Evolutionary conservation across 2,113 vertebrate species (phyloP).

Genomic region (Crotalus viridis): DNA sequence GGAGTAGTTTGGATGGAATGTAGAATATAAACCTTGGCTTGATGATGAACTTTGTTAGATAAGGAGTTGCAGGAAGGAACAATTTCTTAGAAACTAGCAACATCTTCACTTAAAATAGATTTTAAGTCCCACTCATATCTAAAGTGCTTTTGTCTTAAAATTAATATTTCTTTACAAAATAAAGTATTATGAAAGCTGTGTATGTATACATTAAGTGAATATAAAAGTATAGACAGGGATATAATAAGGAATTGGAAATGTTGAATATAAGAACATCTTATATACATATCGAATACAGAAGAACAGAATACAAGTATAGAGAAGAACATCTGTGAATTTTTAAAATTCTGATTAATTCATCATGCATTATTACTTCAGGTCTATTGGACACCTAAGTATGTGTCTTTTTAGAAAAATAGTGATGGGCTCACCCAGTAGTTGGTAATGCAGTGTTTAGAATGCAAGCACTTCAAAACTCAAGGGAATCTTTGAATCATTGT

Average conservation of each 20-base stretch:
- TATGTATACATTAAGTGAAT: neutral
- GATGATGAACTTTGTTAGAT: neutral
- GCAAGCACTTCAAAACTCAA: neutral
- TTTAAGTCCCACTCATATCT: neutral
- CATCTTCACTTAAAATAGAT: neutral
- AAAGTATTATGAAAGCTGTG: neutral
- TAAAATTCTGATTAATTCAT: neutral
- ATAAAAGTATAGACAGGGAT: neutral
- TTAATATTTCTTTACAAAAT: neutral
- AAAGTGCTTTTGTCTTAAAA: neutral
- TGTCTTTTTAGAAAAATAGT: neutral
- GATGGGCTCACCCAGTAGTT: neutral
- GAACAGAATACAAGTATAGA: neutral
- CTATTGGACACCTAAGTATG: neutral
- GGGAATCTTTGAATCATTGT: neutral
- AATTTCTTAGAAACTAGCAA: neutral
- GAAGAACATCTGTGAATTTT: neutral
- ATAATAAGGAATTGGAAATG: neutral
- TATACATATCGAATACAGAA: too few species aligned
- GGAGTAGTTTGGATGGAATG: neutral
- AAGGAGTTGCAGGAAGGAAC: neutral
- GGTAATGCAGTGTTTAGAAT: neutral
- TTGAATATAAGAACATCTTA: neutral
- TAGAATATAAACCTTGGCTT: neutral
- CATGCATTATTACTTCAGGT: neutral